Evolutionary conservation across 2,888 invertebrate species (phyloP).

Genomic region (Hylaea fasciaria): DNA sequence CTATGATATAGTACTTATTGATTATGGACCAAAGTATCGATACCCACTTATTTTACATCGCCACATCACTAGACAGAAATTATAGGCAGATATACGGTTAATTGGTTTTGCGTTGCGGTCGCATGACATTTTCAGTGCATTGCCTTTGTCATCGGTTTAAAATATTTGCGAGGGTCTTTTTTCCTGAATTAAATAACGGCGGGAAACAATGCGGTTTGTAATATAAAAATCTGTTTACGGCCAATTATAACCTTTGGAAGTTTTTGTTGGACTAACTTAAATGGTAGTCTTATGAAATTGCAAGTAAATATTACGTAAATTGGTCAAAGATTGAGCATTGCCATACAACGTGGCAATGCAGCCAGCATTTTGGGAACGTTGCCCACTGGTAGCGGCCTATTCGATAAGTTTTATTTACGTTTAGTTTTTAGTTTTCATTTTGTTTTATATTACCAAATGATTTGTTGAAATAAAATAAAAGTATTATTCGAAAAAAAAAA

Average conservation of each 20-base stretch:
- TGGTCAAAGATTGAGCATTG: no score
- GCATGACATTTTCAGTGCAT: slow-evolving; percentile 79
- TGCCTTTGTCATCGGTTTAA: slow-evolving; percentile 81
- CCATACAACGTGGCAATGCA: no score
- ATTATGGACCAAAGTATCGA: no score
- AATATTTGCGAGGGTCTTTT: slow-evolving; percentile 65
- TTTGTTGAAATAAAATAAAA: no score
- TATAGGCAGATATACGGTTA: slow-evolving; percentile 79
- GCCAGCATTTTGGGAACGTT: no score
- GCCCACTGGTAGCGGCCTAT: no score
- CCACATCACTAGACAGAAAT: slow-evolving; percentile 54
- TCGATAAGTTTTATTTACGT: no score
- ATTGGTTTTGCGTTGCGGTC: slow-evolving; percentile 82
- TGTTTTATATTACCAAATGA: no score
- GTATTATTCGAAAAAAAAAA: no score
- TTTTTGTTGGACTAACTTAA: neutral
- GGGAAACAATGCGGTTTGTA: slow-evolving; percentile 30
- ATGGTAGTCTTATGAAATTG: neutral
- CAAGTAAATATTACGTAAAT: neutral
- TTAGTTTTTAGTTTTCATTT: no score
- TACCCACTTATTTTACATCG: slow-evolving; percentile 2
- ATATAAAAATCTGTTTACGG: slow-evolving; percentile 25
- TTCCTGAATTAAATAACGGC: slow-evolving; percentile 67
- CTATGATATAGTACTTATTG: no score
- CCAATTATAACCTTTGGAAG: slow-evolving; percentile 12